Base-by-base conservation (phyloP, 2,888 invertebrate genomes). In the Cheilosia pagana region DNA sequence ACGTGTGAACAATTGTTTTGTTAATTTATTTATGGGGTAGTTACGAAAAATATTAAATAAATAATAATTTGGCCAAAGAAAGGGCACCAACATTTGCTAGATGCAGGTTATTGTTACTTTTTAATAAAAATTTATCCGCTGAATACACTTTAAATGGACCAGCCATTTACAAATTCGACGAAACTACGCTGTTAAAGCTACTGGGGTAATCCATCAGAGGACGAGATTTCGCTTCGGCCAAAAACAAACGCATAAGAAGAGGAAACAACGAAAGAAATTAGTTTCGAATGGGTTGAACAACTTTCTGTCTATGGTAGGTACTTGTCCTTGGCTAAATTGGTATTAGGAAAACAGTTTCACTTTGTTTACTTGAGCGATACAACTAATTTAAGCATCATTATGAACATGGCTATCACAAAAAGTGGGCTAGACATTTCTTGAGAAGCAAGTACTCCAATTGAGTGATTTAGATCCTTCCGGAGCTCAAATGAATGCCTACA, bases 131-230 rank as follows among this genome's bases (percentile, higher is more conserved):
- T n/a, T 16, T 3, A 28, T 62, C 10, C 52, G 62, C 21, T 10
- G 10, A 35, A 43, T 45, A 16, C 35, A 7, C n/a, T 72, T 68
- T 65, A 45, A 79, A 74, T 83, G 83, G 83, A 70, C 83, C 83
- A 83, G 83, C 83, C 83, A 83, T 78, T 70, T 45, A 68, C 65
- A 74, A 59, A 28, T 41, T 77, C 31, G 10, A 70, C 28, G 23
- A 53, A 55, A 57, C n/a, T 23, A n/a, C 14, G 12, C 19, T 19
- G 10, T 21, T 25, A 6, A 21, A n/a, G 10, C 21, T 10, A 41
- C 12, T 12, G 21, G 43, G 23, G 35, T 50, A 35, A 48, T 53
- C 45, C 45, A 63, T 65, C 48, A 35, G 59, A 16, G 43, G 55
- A 48, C 53, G 53, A 60, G 52, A 16, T 43, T 71, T 25, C 4